Evolutionary conservation across 2,113 vertebrate genomes (phyloP), one percentile per base, ranked within the genome.

Genomic region (Cettia cetti): DNA sequence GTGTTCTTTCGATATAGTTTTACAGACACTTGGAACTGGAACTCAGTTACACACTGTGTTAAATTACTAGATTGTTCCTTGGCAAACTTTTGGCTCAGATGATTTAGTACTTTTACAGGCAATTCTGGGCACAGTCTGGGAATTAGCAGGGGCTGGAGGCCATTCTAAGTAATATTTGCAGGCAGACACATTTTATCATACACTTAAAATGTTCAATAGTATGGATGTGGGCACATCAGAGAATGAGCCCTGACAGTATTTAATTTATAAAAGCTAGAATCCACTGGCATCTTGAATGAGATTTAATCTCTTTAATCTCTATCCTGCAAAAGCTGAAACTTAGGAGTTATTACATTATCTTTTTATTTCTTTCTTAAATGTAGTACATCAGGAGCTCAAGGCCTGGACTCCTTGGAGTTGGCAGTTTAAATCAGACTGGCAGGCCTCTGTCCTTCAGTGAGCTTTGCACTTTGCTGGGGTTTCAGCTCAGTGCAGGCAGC

Each of bases 141-240:
- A 92, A 31, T 70, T 74, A 81, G 8, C 42, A 81, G 84, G 30
- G 72, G 7, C 72, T 12, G 40, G 54, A 54, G 47, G 39, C 59
- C 33, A 33, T 92, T 92, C 35, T 37, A 63, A 59, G 50, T 63
- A 83, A 56, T 72, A 76, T 47, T 84, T 89, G 39, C 52, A 91
- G 78, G 64, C 77, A 94, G n/a, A 15, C 52, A 65, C 50, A 72
- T 89, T 96, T 91, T 69, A 86, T 93, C 78, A 92, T 49, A 53
- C n/a, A 49, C 54, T 69, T 81, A 92, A 91, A 76, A 40, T 33
- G 18, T 69, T 90, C 53, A 63, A 13, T 70, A 74, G 6, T 57
- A 53, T 54, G 39, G 26, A 82, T 63, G 82, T 89, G n/a, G 39
- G 44, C 26, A 63, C 87, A 89, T 49, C 33, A 63, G 79, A 83